Base-by-base conservation (phyloP, 2,888 invertebrate genomes). In the Troides helena region DNA sequence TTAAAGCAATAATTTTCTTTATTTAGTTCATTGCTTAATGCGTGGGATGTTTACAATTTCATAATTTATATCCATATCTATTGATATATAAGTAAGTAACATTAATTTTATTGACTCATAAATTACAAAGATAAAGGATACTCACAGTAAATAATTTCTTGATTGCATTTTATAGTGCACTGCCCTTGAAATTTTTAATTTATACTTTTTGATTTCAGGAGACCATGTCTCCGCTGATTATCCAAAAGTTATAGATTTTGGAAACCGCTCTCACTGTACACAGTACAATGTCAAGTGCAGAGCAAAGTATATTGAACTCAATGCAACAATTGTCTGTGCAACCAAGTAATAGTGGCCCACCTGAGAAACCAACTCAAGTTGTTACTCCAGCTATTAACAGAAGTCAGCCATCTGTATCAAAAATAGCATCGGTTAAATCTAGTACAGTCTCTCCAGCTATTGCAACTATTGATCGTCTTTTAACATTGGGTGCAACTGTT, bases 271-370 rank as follows among this genome's bases (percentile, higher is more conserved):
- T 71, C 76, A 76, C 75, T 76, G 81, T 83, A 80, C 79, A 82
- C 84, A 86, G 90, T 92, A 92, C 87, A 90, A 92, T 92, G 92
- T 92, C 92, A 85, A 90, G 91, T 90, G 88, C 90, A 77, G 92
- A 92, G 90, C 92, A 90, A 77, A 90, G 88, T 85, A 85, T 92
- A 83, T 86, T 90, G 81, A 92, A 91, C 86, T 91, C 92, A 77
- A 84, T 92, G 88, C 92, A 92, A 86, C 92, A 92, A 85, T 86
- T 92, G 84, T 92, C 92, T 74, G 84, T 92, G 80, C 92, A 92
- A 84, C 86, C 91, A 76, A 85, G 85, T 75, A 86, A 84, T 78
- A 90, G 91, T 87, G 89, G 86, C 75, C 85, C 79, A 75, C 89
- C 88, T 77, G 92, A 92, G 75, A 92, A 92, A 80, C 92, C 92